Evolutionary conservation across 1,140 invertebrate genomes (phyloP), one percentile per base, ranked within the genome.

Genomic region (Araneus ventricosus): DNA sequence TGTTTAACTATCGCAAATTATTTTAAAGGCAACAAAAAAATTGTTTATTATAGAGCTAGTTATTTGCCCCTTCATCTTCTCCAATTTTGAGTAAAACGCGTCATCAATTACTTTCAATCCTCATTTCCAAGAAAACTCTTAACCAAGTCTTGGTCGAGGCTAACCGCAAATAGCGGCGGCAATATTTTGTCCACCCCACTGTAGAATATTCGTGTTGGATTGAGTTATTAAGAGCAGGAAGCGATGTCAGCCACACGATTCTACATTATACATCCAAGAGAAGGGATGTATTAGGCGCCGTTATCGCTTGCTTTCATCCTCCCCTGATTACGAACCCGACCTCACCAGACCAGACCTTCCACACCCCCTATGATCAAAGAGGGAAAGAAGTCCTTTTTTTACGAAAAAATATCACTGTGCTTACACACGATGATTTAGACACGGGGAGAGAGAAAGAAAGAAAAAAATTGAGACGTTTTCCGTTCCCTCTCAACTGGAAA

Each of bases 221-320:
- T 90, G 89, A 90, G 89, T 90, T 90, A 90, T 90, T 90, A 90
- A 37, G 89, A 90, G 75, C 89, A 90, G 89, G 89, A 90, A 90
- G 89, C 45, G 79, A 61, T 90, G 89, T 90, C 89, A 57, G 79
- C 89, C 89, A 90, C 89, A 90, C 75, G 89, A 82, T 82, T 90
- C 67, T 84, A 34, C 89, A 90, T 90, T 90, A 61, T 80, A 84
- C 41, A 63, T 57, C 30, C 75, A 57, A 34, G 79, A 82, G 79
- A 82, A 63, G 79, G 75, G 75, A 82, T 75, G 79, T 61, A 90
- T 90, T 90, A 90, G 89, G 52, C 75, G 89, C 89, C 89, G 89
- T 90, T 90, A 90, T 90, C 89, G 89, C 89, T 79, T 79, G 63
- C 88, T 89, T 79, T 89, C 88, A 89, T 52, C 63, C 45, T 63